Percentiles rank a stretch among this genome's conserved stretches.
phyloP scores from a whole-genome alignment of 2,797 vertebrate species.

The Petrocephalus sullivani region DNA sequence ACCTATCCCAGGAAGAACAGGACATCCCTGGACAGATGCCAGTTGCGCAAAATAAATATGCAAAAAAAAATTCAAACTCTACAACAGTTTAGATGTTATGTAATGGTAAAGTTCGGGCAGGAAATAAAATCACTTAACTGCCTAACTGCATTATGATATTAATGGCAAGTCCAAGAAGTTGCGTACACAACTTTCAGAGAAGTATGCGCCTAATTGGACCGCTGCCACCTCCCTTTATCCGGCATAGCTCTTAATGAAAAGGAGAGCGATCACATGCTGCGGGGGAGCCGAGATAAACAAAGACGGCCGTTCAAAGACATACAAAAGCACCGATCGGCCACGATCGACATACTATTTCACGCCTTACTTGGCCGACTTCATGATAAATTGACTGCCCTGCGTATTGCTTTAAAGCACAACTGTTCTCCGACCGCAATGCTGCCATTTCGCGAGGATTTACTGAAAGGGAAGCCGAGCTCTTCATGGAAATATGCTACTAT shows the following conservation, averaged over 20 bases:
- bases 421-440: neutral
- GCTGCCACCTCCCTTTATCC: neutral
- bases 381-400: neutral
- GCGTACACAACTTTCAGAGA: neutral
- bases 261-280: neutral
- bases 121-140: neutral
- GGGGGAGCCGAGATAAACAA: neutral
- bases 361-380: neutral
- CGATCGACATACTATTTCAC: neutral
- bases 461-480: neutral
- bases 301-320: neutral
- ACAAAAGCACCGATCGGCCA: neutral
- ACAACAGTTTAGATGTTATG: neutral
- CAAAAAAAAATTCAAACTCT: neutral
- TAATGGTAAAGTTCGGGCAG: neutral
- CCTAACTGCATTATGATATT: neutral
- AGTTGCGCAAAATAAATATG: neutral
- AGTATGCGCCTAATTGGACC: neutral
- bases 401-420: neutral
- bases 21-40: neutral
- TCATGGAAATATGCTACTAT: neutral
- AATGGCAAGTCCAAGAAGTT: neutral
- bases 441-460: neutral
- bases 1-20: neutral
- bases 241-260: neutral